Conservation (phyloP, 2,797 vertebrate genomes). For the Onychomys arenicola region DNA sequence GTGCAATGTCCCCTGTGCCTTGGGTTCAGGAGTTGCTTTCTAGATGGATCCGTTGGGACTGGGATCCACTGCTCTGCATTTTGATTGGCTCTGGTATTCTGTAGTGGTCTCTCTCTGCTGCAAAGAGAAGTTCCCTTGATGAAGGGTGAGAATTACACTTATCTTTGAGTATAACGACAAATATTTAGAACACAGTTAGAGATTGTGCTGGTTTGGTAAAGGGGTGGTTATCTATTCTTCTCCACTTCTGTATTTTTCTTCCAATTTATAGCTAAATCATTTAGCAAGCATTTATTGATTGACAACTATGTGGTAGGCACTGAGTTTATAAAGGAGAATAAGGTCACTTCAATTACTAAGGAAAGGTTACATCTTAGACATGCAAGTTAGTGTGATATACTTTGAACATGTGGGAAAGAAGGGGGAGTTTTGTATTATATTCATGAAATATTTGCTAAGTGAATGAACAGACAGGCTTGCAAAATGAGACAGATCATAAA, state of each 20-base stretch:
- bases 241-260: neutral
- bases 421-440: neutral
- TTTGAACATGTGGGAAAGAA: neutral
- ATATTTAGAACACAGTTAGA: neutral
- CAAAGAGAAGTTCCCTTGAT: neutral
- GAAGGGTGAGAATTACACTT: neutral
- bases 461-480: neutral
- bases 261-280: neutral
- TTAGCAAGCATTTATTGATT: slow-evolving; percentile 2
- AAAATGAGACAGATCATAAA: neutral
- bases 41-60: neutral
- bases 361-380: neutral
- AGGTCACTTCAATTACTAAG: neutral
- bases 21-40: neutral
- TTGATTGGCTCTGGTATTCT: neutral
- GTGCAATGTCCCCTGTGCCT: too few relatives aligned
- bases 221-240: neutral
- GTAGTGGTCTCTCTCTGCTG: neutral
- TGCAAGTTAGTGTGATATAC: neutral
- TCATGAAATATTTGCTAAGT: slow-evolving; percentile 19
- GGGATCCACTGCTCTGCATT: neutral
- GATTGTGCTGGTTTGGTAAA: neutral
- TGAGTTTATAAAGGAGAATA: slow-evolving; percentile 31
- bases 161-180: neutral
- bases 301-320: neutral